A percentile compares a stretch with the other conserved stretches of the same genome.
These are phyloP conservation scores for Periplaneta americana DNA, from an alignment of 1,140 invertebrate species.

Conservation along the genomic window DNA sequence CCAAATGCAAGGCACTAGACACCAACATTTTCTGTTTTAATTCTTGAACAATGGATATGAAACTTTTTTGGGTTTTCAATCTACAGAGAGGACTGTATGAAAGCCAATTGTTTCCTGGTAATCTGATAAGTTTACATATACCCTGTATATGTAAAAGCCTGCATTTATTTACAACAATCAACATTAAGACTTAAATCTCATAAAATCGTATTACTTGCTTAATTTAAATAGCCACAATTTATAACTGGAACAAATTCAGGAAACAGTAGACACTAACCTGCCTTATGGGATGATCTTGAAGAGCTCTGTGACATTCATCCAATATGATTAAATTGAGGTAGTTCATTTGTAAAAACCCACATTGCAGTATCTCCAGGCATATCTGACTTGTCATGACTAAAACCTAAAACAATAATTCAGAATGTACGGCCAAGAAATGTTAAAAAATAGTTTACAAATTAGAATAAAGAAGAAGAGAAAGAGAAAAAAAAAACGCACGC, in stretches of 20 bases:
- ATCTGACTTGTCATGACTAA: slow-evolving; percentile 64
- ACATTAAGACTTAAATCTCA: neutral
- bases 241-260: neutral
- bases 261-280: slow-evolving; percentile 34
- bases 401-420: slow-evolving; percentile 41
- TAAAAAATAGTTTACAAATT: neutral
- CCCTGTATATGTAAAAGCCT: too few relatives aligned
- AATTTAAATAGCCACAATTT: neutral
- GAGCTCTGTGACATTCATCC: slow-evolving; percentile 72
- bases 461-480: neutral
- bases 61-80: too few relatives aligned
- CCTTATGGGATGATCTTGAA: slow-evolving; percentile 41
- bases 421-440: slow-evolving; percentile 1
- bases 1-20: too few relatives aligned
- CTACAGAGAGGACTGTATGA: too few relatives aligned
- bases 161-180: too few relatives aligned
- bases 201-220: neutral
- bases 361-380: slow-evolving; percentile 50
- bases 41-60: too few relatives aligned
- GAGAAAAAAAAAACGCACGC: neutral
- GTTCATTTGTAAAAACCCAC: slow-evolving; percentile 43
- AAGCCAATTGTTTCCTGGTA: too few relatives aligned
- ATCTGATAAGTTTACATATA: too few relatives aligned
- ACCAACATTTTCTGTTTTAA: too few relatives aligned
- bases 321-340: slow-evolving; percentile 71